Evolutionary conservation across 1,140 invertebrate species (phyloP).

Genomic region (Bombus consobrinus): DNA sequence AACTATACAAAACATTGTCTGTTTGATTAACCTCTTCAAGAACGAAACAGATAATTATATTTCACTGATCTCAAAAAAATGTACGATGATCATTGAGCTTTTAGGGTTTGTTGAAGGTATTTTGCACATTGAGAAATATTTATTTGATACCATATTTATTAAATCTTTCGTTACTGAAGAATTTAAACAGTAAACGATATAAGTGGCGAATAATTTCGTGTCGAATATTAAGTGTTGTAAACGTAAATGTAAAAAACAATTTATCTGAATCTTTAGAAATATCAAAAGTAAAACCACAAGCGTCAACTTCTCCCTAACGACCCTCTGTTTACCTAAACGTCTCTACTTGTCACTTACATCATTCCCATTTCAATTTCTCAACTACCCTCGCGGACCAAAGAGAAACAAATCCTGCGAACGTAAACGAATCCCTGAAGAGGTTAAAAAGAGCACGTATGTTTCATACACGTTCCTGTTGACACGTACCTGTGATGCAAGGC

Average conservation of each 20-base stretch:
- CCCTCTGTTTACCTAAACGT: background rate
- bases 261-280: too few species aligned
- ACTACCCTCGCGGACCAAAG: background rate
- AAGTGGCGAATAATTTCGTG: background rate
- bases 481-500: conserved; percentile 17
- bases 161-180: background rate
- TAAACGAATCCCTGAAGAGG: background rate
- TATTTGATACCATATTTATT: too few species aligned
- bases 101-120: background rate
- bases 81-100: too few species aligned
- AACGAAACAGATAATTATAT: background rate
- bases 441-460: background rate
- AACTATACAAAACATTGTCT: background rate
- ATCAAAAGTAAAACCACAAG: background rate
- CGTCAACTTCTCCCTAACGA: background rate
- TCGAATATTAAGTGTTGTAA: too few species aligned
- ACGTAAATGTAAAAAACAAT: too few species aligned
- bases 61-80: background rate
- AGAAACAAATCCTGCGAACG: background rate
- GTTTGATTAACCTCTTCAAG: background rate
- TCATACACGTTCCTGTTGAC: background rate
- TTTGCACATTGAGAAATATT: background rate
- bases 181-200: background rate
- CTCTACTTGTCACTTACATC: background rate
- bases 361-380: too few species aligned